Percentiles rank a stretch among this genome's conserved stretches.
Evolutionary conservation across 2,113 vertebrate genomes (phyloP).

Genomic region (Ciconia boyciana): DNA sequence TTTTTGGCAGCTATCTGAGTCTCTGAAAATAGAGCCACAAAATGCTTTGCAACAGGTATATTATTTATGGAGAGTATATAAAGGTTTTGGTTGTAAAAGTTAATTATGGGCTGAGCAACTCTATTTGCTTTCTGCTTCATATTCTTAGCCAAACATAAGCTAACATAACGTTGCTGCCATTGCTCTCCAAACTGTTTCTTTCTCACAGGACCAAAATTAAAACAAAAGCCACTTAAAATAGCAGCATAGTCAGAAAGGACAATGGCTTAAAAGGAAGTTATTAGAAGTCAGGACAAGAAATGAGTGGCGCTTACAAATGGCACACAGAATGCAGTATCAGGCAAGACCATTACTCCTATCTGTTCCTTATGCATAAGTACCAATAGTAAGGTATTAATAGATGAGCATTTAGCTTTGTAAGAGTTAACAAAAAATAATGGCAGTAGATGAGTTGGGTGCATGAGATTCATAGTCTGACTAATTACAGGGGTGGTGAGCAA

Average conservation of each 20-base stretch:
- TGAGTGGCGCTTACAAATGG: not conserved
- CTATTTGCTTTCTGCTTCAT: not conserved
- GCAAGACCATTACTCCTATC: not conserved
- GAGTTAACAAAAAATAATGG: not conserved
- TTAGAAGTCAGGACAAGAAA: not conserved
- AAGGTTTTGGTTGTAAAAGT: not conserved
- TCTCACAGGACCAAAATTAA: not conserved
- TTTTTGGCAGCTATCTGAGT: conserved; percentile 39
- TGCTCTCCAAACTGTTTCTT: not conserved
- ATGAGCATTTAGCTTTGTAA: not conserved
- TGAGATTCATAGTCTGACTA: not conserved
- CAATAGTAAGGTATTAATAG: not conserved
- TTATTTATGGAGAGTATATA: not conserved
- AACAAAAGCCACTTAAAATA: not conserved
- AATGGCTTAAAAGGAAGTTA: not conserved
- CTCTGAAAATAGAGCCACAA: not conserved
- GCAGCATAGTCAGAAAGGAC: not conserved
- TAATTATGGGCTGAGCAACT: not conserved
- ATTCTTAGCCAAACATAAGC: not conserved
- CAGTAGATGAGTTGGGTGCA: not conserved
- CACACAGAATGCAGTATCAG: not conserved
- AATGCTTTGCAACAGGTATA: not conserved
- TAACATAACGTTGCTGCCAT: not conserved
- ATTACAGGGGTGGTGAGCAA: not conserved
- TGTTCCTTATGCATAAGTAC: not conserved